Evolutionary conservation across 2,797 vertebrate species (phyloP).

Genomic region (Hafferia zeledoni): DNA sequence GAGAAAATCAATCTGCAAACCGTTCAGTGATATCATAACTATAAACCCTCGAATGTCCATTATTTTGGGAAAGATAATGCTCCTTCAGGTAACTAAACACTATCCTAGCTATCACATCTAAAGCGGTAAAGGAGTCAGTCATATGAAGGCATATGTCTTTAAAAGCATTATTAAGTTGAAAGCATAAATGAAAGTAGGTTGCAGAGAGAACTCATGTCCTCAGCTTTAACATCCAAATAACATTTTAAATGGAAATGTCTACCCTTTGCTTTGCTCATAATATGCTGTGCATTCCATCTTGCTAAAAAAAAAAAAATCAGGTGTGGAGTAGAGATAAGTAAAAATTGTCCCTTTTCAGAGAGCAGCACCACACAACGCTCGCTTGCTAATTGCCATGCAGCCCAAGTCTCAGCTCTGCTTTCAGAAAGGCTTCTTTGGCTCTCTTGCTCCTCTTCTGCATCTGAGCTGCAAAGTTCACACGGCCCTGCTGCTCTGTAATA

Average conservation of each 20-base stretch:
- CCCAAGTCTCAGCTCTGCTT: not conserved
- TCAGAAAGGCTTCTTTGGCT: not conserved
- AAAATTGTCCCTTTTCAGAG: not conserved
- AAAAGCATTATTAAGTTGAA: not conserved
- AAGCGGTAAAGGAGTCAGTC: not conserved
- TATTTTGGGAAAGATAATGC: not conserved
- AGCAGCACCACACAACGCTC: not conserved
- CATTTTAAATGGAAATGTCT: not conserved
- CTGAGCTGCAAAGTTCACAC: not conserved
- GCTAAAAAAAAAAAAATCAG: not conserved
- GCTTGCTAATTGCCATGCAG: not conserved
- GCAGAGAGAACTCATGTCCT: not conserved
- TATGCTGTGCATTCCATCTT: not conserved
- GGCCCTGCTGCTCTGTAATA: not conserved
- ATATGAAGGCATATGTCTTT: not conserved
- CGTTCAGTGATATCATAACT: not conserved
- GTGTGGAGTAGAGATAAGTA: not conserved
- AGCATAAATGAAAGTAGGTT: not conserved
- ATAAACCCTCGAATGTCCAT: not conserved
- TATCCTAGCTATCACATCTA: not conserved
- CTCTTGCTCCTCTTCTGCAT: not conserved
- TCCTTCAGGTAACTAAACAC: not conserved
- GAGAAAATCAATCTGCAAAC: not conserved
- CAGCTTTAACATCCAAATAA: not conserved
- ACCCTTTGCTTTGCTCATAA: not conserved